Evolutionary conservation across 2,888 invertebrate species (phyloP).

Genomic region (Ochropacha duplaris): DNA sequence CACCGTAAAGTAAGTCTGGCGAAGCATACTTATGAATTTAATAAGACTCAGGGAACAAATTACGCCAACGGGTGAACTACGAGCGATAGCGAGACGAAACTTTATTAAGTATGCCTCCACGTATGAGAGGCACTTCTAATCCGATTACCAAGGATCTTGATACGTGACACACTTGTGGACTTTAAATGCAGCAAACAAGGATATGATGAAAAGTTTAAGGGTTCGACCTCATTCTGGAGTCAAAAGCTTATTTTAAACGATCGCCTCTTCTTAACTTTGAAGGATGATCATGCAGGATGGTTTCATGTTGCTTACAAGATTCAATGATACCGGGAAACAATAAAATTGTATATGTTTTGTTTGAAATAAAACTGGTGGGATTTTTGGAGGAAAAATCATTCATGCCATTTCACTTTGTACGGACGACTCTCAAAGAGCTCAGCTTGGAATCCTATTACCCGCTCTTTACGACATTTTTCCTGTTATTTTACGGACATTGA

Average conservation of each 20-base stretch:
- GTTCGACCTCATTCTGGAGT: neutral
- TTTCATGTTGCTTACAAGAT: neutral
- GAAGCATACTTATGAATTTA: slow-evolving; percentile 72
- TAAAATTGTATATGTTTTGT: neutral
- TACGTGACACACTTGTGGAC: slow-evolving; percentile 20
- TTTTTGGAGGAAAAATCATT: neutral
- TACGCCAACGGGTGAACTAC: slow-evolving; percentile 52
- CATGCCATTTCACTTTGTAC: neutral
- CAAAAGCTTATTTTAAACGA: neutral
- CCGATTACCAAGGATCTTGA: slow-evolving; percentile 35
- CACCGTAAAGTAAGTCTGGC: slow-evolving; percentile 35
- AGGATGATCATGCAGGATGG: neutral
- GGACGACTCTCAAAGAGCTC: neutral
- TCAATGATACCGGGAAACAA: neutral
- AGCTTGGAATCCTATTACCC: neutral
- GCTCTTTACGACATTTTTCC: neutral
- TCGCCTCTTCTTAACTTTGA: neutral
- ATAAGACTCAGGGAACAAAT: slow-evolving; percentile 68
- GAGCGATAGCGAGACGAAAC: slow-evolving; percentile 37
- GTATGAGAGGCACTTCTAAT: slow-evolving; percentile 32
- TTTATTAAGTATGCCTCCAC: slow-evolving; percentile 38
- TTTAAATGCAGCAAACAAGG: slow-evolving; percentile 13
- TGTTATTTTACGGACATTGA: neutral
- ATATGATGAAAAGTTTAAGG: slow-evolving; percentile 3
- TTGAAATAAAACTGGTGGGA: neutral